Percentiles rank a stretch among this genome's conserved stretches.
phyloP scores from a whole-genome alignment of 1,140 invertebrate genomes.

The Cotesia vestalis region DNA sequence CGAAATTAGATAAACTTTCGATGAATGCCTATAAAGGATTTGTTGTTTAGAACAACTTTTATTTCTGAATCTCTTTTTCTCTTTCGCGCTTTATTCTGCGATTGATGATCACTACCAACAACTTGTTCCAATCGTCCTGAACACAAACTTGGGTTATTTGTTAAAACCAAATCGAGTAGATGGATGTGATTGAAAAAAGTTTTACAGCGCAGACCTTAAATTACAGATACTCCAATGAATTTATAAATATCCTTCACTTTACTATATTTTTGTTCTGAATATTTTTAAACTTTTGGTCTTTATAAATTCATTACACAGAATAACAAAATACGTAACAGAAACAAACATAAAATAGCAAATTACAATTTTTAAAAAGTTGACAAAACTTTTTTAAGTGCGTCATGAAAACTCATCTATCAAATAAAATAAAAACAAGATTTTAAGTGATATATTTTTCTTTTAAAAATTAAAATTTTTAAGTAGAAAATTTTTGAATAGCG shows the following conservation, averaged over 20 bases:
- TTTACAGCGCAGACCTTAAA: constrained; percentile 14
- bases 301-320: no score
- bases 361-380: no score
- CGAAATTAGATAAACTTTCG: constrained; percentile 32
- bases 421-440: no score
- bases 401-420: no score
- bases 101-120: constrained; percentile 3
- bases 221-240: constrained; percentile 23
- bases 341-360: no score
- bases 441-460: no score
- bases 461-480: no score
- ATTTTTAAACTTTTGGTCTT: constrained; percentile 3
- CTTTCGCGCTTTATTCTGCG: background rate
- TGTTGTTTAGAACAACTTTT: background rate
- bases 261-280: constrained; percentile 23
- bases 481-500: no score
- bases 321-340: no score
- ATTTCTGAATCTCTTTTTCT: background rate
- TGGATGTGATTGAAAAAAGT: constrained; percentile 23
- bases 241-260: background rate
- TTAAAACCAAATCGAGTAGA: constrained; percentile 10
- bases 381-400: no score
- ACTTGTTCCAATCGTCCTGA: background rate
- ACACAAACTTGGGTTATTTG: constrained; percentile 2
- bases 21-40: background rate